Base-by-base conservation (phyloP, 2,797 vertebrate species). In the Staurois parvus region DNA sequence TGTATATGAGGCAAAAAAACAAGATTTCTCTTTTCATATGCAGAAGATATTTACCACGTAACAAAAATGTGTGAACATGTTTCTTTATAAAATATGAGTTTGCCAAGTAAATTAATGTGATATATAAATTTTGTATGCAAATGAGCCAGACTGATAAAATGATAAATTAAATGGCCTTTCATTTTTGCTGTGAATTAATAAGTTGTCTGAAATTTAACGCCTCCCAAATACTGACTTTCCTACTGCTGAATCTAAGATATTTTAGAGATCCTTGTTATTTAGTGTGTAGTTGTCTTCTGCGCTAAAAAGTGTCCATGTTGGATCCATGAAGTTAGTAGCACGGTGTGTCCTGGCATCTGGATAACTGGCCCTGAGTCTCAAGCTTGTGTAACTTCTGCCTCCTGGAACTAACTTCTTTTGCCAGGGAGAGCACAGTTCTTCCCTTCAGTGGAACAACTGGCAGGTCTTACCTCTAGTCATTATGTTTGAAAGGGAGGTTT, bases 111-210 rank as follows among this genome's bases (percentile, higher is more conserved):
- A 67, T 45, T n/a, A 67, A 67, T 79, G 19, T 30, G 34, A 32
- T 68, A 69, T 79, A 34, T 52, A 45, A 69, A 29, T 79, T 24
- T 56, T 3, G 45, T 52, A 52, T 79, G 77, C 40, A 79, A 56
- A 79, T 70, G 26, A 79, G 21, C 4, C 28, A 79, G 28, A 30
- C 66, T 17, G 30, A 79, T 45, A 45, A 45, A 79, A 79, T 79
- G 45, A 45, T n/a, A 79, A 13, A 68, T 69, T 21, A 69, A 69
- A 79, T 26, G 77, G n/a, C 26, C 17, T 79, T 59, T 52, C 21
- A 69, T n/a, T 69, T 68, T 70, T n/a, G 2, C 40, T 34, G 77
- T 69, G 12, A 52, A n/a, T 29, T 79, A 79, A 79, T 79, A 52
- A 48, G 11, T n/a, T n/a, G 42, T 29, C 29, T 52, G 17, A 52